Evolutionary conservation across 2,888 invertebrate genomes (phyloP).

Genomic region (Vannuccia rotundouncinata): DNA sequence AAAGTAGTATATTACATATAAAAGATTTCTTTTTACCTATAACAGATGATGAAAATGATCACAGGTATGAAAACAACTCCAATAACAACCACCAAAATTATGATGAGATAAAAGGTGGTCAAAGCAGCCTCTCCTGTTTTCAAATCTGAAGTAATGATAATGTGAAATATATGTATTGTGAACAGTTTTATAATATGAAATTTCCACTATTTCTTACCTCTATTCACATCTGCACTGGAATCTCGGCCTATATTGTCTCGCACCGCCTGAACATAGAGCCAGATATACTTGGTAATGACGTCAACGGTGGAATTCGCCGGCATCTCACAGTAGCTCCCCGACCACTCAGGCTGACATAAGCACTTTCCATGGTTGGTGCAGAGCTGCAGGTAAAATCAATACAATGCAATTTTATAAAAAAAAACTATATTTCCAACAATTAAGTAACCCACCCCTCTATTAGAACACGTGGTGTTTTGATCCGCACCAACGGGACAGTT

Average conservation of each 20-base stretch:
- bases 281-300: constrained; percentile 16
- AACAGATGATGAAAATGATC: constrained; percentile 31
- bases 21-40: too few species aligned
- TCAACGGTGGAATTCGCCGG: constrained; percentile 16
- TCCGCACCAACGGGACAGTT: constrained; percentile 31
- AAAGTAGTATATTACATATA: too few species aligned
- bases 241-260: too few species aligned
- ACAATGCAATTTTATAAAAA: not conserved
- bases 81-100: constrained; percentile 20
- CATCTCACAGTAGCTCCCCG: constrained; percentile 29
- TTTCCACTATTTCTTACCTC: too few species aligned
- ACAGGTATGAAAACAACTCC: constrained; percentile 25
- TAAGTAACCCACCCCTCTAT: constrained; percentile 9
- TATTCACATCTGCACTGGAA: too few species aligned
- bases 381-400: not conserved
- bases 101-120: constrained; percentile 24
- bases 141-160: too few species aligned
- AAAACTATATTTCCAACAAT: not conserved
- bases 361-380: constrained; percentile 36
- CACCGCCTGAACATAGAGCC: constrained; percentile 10
- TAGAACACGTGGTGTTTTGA: constrained; percentile 1
- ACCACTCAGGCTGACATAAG: constrained; percentile 37
- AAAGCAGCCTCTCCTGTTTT: too few species aligned
- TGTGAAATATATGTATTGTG: too few species aligned
- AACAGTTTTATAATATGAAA: too few species aligned